phyloP scores from a whole-genome alignment of 2,113 vertebrate genomes.

The Meles meles region DNA sequence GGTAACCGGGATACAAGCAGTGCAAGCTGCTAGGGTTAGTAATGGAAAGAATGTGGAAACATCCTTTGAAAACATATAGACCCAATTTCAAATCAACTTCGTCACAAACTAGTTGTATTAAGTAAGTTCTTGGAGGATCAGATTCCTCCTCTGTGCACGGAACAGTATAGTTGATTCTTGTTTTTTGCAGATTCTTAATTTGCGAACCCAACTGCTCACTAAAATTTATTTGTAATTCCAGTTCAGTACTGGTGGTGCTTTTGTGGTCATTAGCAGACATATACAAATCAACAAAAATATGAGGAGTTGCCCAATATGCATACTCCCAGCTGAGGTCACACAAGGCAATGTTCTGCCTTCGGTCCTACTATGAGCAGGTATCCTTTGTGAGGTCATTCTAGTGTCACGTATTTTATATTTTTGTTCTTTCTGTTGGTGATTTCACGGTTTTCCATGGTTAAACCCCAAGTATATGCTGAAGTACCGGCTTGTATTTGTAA shows the following conservation, averaged over 20 bases:
- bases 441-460: background rate
- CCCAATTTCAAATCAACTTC: conserved; percentile 2
- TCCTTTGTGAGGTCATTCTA: background rate
- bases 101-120: background rate
- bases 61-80: background rate
- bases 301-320: background rate
- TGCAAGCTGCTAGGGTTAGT: background rate
- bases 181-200: background rate
- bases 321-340: background rate
- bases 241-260: background rate
- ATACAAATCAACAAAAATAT: background rate
- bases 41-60: background rate
- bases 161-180: background rate
- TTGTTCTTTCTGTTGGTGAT: background rate
- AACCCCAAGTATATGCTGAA: background rate
- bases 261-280: background rate
- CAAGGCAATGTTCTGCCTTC: background rate
- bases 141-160: background rate
- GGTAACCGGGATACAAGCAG: background rate
- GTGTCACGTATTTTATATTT: background rate
- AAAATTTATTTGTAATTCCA: background rate
- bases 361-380: background rate
- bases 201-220: background rate
- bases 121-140: background rate
- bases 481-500: background rate